A percentile compares a stretch with the other conserved stretches of the same genome.
Evolutionary conservation across 1,140 invertebrate genomes (phyloP).

Genomic region (Pseudomyrmex cubaensis): DNA sequence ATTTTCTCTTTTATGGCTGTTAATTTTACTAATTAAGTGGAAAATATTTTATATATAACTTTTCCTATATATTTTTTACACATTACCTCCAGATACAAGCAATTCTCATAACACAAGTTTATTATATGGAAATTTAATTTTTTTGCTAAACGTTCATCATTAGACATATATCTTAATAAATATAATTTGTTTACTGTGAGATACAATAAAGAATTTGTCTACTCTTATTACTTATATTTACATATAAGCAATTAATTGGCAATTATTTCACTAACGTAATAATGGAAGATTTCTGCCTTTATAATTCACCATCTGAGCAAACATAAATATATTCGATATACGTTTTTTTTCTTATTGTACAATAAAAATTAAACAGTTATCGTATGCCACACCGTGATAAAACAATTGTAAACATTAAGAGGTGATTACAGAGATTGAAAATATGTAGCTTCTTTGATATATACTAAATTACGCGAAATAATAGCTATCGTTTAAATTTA

Average conservation of each 20-base stretch:
- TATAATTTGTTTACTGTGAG: slow-evolving; percentile 32
- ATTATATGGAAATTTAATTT: neutral
- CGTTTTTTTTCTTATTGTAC: neutral
- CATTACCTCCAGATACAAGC: slow-evolving; percentile 2
- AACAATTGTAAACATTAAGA: slow-evolving; percentile 45
- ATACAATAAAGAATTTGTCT: slow-evolving; percentile 28
- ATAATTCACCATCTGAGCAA: slow-evolving; percentile 2
- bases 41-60: slow-evolving; percentile 28
- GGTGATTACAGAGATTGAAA: slow-evolving; percentile 11
- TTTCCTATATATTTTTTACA: slow-evolving; percentile 36
- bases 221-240: slow-evolving; percentile 62
- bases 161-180: slow-evolving; percentile 17
- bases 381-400: slow-evolving; percentile 2
- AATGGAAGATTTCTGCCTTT: slow-evolving; percentile 26
- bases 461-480: slow-evolving; percentile 34
- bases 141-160: neutral
- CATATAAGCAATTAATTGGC: slow-evolving; percentile 55
- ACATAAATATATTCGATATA: slow-evolving; percentile 25
- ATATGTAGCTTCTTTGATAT: slow-evolving; percentile 41
- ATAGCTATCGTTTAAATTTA: slow-evolving; percentile 27
- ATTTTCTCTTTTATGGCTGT: neutral
- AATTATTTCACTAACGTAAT: slow-evolving; percentile 61
- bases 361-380: slow-evolving; percentile 2
- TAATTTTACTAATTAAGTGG: slow-evolving; percentile 12
- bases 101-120: slow-evolving; percentile 23